Evolutionary conservation across 2,888 invertebrate species (phyloP).

Genomic region (Chloroclystis v-ata): DNA sequence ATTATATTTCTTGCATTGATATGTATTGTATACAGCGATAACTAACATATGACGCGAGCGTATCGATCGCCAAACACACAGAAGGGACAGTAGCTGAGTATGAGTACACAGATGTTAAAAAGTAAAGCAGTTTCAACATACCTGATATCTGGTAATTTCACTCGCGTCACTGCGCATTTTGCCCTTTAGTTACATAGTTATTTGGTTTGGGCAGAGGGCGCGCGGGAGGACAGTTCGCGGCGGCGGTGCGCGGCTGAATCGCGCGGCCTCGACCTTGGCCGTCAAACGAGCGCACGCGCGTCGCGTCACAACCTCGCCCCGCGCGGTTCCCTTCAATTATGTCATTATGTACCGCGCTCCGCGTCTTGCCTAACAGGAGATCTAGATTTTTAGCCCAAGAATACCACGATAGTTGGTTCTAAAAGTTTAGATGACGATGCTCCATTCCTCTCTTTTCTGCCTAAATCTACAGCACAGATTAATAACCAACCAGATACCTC

Average conservation of each 20-base stretch:
- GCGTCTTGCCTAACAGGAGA: conserved; percentile 51
- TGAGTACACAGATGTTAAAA: too few relatives aligned
- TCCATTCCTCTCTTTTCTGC: too few relatives aligned
- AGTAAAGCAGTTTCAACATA: too few relatives aligned
- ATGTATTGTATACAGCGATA: too few relatives aligned
- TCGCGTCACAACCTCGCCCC: conserved; percentile 46
- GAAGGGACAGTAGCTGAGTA: conserved; percentile 14
- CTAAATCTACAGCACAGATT: too few relatives aligned
- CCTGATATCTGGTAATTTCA: conserved; percentile 31
- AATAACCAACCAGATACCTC: too few relatives aligned
- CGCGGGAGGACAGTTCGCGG: conserved; percentile 62
- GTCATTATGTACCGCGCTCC: conserved; percentile 66
- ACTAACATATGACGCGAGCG: conserved; percentile 53
- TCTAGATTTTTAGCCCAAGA: conserved; percentile 38
- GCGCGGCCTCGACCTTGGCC: conserved; percentile 77
- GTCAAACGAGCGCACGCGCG: conserved; percentile 76
- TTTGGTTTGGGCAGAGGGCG: conserved; percentile 52
- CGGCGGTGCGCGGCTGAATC: conserved; percentile 75
- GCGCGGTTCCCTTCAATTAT: conserved; percentile 63
- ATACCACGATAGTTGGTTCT: too few relatives aligned
- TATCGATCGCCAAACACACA: conserved; percentile 34
- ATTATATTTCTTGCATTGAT: too few relatives aligned
- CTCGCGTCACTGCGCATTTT: conserved; percentile 66
- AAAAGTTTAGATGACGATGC: too few relatives aligned
- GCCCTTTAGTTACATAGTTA: conserved; percentile 48